Percentiles rank a stretch among this genome's conserved stretches.
Conservation (phyloP, 2,797 vertebrate genomes). For the Lacerta viridis region DNA sequence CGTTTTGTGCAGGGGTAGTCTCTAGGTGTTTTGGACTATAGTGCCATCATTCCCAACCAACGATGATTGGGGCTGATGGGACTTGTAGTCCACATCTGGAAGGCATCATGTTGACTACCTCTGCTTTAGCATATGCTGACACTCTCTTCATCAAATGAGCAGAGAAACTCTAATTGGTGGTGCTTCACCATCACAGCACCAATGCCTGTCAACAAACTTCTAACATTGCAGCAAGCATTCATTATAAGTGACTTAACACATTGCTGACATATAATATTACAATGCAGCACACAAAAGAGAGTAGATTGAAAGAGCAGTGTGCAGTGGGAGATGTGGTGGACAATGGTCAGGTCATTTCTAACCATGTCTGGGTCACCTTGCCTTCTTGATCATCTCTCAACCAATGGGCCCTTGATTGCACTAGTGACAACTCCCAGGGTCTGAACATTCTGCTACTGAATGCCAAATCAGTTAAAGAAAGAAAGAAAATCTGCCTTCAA, state of each 20-base stretch:
- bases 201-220: not conserved
- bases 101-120: too few relatives aligned
- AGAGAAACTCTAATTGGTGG: not conserved
- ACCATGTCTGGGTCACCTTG: not conserved
- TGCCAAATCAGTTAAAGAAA: not conserved
- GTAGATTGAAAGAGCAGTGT: not conserved
- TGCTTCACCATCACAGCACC: not conserved
- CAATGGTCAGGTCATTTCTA: not conserved
- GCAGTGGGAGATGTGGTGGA: not conserved
- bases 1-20: not conserved
- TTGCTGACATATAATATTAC: not conserved
- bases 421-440: not conserved
- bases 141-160: not conserved
- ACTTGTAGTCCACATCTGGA: too few relatives aligned
- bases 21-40: too few relatives aligned
- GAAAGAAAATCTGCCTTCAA: not conserved
- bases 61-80: too few relatives aligned
- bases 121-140: too few relatives aligned
- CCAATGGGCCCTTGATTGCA: not conserved
- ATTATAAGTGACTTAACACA: not conserved
- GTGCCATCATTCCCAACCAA: too few relatives aligned
- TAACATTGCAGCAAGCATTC: not conserved
- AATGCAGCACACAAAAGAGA: not conserved
- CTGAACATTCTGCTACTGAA: not conserved
- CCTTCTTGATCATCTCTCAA: not conserved